These are phyloP conservation scores for Belonocnema kinseyi DNA, from an alignment of 1,140 invertebrate genomes.

Conservation along the genomic window DNA sequence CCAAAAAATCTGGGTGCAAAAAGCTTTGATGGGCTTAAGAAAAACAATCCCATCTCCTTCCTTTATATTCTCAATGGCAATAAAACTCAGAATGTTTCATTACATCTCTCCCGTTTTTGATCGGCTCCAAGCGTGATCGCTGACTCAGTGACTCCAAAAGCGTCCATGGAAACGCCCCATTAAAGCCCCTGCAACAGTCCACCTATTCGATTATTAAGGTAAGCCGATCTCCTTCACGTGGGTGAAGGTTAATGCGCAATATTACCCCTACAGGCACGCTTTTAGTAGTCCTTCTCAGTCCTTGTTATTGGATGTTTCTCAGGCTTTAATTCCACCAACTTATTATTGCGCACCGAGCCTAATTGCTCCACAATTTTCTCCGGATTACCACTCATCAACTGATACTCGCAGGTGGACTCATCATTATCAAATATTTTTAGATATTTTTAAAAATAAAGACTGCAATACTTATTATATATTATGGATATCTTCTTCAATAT, in stretches of 20 bases:
- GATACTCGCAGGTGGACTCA: too few relatives aligned
- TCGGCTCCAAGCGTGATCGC: conserved; percentile 40
- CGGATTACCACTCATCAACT: not conserved
- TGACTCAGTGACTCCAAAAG: conserved; percentile 47
- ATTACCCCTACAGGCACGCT: conserved; percentile 44
- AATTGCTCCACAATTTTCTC: conserved; percentile 5
- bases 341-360: not conserved
- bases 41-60: conserved; percentile 15
- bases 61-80: conserved; percentile 7
- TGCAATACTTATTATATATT: too few relatives aligned
- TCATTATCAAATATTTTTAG: too few relatives aligned
- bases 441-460: too few relatives aligned
- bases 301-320: conserved; percentile 53
- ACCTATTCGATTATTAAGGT: conserved; percentile 56
- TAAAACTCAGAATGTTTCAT: conserved; percentile 42
- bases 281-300: conserved; percentile 38
- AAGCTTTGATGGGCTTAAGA: conserved; percentile 21
- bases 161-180: conserved; percentile 58
- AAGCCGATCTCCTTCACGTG: conserved; percentile 55
- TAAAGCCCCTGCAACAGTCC: conserved; percentile 48
- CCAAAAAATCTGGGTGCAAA: not conserved
- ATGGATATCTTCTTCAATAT: too few relatives aligned
- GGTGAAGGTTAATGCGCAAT: conserved; percentile 57
- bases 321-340: conserved; percentile 45
- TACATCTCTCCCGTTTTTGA: conserved; percentile 43